Evolutionary conservation across 2,113 vertebrate species (phyloP), one percentile per base, ranked within the genome.

Genomic region (Neoarius graeffei): DNA sequence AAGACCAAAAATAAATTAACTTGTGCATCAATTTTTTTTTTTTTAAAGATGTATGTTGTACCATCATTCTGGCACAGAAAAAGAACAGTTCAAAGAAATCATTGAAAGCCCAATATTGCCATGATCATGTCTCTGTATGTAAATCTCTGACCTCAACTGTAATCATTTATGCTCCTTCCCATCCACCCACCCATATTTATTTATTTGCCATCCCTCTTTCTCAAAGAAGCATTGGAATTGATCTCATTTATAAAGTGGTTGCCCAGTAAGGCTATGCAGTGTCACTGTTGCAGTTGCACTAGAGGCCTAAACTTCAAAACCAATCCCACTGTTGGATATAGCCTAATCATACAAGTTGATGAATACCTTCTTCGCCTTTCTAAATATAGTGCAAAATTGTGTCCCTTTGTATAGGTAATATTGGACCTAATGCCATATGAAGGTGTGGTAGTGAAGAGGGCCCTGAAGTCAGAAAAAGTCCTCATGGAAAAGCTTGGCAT

Each of bases 371-470:
- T 50, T 54, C 0, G 15, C 1, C 5, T n/a, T 56, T 54, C 6
- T 15, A 54, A 2, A 56, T 74, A 48, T 23, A 74, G 17, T 74
- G 71, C 42, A 42, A 42, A 48, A n/a, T 25, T 48, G 19, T 74
- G 57, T 57, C 60, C 50, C 8, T 25, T 66, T 84, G 48, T 62
- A 6, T 64, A 99, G 98, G 97, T 99, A 90, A 97, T 96, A 15
- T 89, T 99, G 90, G 98, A 99, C 93, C 90, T 99, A 93, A 91
- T 96, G 87, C 96, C 94, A 5, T 98, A 94, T 59, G 96, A 97
- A 62, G 96, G 96, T 88, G 88, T 99, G 0, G 15, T 91, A 81
- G 97, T 99, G 35, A 96, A 88, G 88, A 91, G 98, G 67, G 95
- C 88, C 0, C 35, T 98, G 93, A 93, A 94, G 87, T 92, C 91